A percentile compares a stretch with the other conserved stretches of the same genome.
These are phyloP conservation scores for Myotis planiceps DNA, from an alignment of 2,797 vertebrate species.

Conservation along the genomic window DNA sequence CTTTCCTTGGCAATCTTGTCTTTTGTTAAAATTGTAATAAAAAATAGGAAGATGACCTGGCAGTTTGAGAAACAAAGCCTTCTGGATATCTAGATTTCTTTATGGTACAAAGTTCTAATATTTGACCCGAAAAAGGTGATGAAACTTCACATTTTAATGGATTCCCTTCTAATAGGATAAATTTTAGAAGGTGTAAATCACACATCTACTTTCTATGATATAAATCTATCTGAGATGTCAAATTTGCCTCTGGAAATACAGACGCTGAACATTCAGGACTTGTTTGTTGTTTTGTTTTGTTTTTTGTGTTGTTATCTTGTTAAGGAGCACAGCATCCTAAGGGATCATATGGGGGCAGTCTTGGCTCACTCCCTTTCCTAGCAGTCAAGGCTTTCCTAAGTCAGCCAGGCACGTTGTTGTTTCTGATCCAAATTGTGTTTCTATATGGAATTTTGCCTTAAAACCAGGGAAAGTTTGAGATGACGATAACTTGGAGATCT, in stretches of 20 bases:
- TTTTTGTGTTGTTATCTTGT: too few species aligned
- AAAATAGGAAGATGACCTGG: neutral
- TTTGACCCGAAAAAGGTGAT: neutral
- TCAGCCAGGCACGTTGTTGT: neutral
- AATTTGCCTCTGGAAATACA: neutral
- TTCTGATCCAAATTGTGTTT: neutral
- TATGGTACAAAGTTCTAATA: neutral
- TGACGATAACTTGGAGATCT: neutral
- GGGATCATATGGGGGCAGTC: neutral
- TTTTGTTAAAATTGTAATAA: conserved; percentile 42
- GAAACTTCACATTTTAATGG: neutral
- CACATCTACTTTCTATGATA: neutral
- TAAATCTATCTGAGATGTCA: neutral
- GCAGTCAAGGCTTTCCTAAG: neutral
- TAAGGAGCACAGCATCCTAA: neutral
- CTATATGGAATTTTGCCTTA: neutral
- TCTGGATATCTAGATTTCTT: neutral
- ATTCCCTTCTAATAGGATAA: neutral
- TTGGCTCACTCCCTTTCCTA: neutral
- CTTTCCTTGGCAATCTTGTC: neutral
- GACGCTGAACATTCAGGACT: neutral
- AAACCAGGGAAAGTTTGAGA: neutral
- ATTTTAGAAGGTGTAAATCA: neutral
- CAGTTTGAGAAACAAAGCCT: conserved; percentile 7
- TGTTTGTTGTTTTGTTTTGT: neutral